Conservation (phyloP, 2,113 vertebrate species). For the Paratilapia polleni region DNA sequence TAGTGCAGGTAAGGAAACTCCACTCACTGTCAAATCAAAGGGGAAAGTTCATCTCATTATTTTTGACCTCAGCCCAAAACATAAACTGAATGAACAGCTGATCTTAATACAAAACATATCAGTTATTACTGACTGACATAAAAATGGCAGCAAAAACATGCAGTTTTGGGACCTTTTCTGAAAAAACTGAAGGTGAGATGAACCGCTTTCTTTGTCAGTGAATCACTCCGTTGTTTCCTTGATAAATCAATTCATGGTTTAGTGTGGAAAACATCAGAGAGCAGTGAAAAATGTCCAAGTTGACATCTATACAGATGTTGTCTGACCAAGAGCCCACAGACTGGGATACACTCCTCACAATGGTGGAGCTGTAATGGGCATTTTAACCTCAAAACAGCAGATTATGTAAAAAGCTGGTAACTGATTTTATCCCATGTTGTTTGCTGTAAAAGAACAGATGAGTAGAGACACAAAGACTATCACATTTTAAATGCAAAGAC, state of each 20-base stretch:
- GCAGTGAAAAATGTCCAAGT: not conserved
- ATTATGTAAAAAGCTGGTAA: not conserved
- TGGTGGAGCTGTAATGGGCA: not conserved
- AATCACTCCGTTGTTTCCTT: not conserved
- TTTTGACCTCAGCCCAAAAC: too few relatives aligned
- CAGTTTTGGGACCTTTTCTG: not conserved
- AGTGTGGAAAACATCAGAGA: too few relatives aligned
- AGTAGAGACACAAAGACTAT: not conserved
- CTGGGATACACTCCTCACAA: not conserved
- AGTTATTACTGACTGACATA: not conserved
- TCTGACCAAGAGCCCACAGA: not conserved
- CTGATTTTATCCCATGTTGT: not conserved
- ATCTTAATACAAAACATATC: not conserved
- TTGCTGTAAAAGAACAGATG: not conserved
- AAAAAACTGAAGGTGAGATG: too few relatives aligned
- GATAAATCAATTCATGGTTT: not conserved
- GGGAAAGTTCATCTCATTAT: not conserved
- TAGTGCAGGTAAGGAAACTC: too few relatives aligned
- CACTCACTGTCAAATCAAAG: not conserved
- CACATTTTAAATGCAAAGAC: not conserved
- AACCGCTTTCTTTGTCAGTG: not conserved
- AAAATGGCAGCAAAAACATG: not conserved
- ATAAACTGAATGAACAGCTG: too few relatives aligned
- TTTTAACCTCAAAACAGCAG: rapidly evolving
- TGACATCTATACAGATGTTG: not conserved